Evolutionary conservation across 2,113 vertebrate genomes (phyloP).

Genomic region (Brachypteracias leptosomus): DNA sequence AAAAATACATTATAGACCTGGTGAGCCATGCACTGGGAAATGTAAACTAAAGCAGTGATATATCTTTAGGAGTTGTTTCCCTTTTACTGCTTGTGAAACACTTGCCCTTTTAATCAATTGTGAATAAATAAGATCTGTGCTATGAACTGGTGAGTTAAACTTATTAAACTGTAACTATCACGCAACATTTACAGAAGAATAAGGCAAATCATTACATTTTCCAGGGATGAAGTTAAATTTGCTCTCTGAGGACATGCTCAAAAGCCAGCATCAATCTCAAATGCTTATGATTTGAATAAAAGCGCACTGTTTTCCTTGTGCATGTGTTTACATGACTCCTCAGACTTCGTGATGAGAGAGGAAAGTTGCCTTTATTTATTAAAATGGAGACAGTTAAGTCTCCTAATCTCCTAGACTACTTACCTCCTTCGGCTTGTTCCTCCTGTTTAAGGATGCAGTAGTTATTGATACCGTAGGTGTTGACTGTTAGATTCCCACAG

Average conservation of each 20-base stretch:
- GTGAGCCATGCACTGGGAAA: slow-evolving; percentile 22
- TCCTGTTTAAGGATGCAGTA: slow-evolving; percentile 24
- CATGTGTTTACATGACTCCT: background rate
- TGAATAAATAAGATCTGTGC: slow-evolving; percentile 5
- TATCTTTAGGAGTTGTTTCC: slow-evolving; percentile 46
- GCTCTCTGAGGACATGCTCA: background rate
- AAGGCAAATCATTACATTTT: background rate
- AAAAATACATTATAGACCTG: slow-evolving; percentile 65
- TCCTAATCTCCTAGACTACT: background rate
- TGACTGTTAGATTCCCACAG: background rate
- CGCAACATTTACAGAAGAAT: slow-evolving; percentile 29
- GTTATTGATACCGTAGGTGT: background rate
- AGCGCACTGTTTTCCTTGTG: background rate
- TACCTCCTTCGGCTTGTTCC: background rate
- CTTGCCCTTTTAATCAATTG: slow-evolving; percentile 43
- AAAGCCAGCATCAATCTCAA: background rate
- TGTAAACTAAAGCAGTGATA: slow-evolving; percentile 27
- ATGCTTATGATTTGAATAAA: background rate
- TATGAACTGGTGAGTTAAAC: slow-evolving; percentile 16
- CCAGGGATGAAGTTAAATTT: background rate
- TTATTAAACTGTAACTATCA: slow-evolving; percentile 1
- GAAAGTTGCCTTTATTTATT: background rate
- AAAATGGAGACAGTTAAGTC: background rate
- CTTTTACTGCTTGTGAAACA: slow-evolving; percentile 32
- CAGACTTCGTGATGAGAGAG: background rate